Base-by-base conservation (phyloP, 2,888 invertebrate species). In the Boloria euphrosyne region DNA sequence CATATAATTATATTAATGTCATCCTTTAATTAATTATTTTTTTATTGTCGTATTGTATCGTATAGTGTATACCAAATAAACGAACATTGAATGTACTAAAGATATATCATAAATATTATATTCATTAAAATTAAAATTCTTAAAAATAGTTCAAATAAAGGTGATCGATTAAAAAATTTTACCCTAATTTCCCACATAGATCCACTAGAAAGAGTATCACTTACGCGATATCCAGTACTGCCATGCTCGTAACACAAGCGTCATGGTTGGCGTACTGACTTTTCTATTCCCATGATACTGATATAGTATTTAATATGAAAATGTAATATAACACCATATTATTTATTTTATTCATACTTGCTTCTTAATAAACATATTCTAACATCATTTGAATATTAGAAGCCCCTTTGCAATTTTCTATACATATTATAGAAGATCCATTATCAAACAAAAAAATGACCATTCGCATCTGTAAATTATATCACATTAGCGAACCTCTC, bases 251-350 rank as follows among this genome's bases (percentile, higher is more conserved):
- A 86, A 87, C 74, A 52, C 53, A 68, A 85, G 67, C 83, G 87
- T 87, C 85, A 89, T 84, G 89, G 84, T 86, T 81, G 82, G 71
- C 62, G 65, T 79, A 77, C 74, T 76, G 73, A 77, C 87, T 87
- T 89, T 90, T 87, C 83, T 84, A 85, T 84, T 80, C 79, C 74
- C 78, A 80, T 74, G 73, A 77, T 80, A 79, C 81, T 77, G 78
- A 80, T 81, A 77, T 78, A 71, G 67, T 70, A 65, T 66, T 63
- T 67, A 73, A 74, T 60, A 61, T 63, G 65, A 68, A 63, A 67
- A 66, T 63, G 64, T 49, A 60, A 65, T 66, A 61, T 65, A 65
- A 70, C 66, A 38, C 61, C 47, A 38, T 47, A 57, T 49, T 43
- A 22, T 44, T 44, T 54, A 62, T 31, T 10, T 51, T n/a, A 13